Base-by-base conservation (phyloP, 1,140 invertebrate genomes). In the Musca domestica region DNA sequence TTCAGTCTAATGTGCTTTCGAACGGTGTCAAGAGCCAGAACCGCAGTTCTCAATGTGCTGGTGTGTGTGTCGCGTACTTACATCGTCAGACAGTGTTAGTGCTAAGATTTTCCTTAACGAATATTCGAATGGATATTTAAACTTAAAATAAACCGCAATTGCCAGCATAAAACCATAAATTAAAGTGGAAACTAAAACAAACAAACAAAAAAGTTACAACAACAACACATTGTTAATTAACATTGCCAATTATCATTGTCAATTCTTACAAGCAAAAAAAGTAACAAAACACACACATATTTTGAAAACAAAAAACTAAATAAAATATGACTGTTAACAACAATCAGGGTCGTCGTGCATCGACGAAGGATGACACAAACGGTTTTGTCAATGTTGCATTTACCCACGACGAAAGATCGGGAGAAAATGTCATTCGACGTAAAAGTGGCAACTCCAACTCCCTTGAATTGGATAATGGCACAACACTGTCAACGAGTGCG, bases 381-480 rank as follows among this genome's bases (percentile, higher is more conserved):
- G 48, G 64, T 14, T 69, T 69, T 48, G 64, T 65, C 14, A 80
- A 80, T 76, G 74, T 73, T 67, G 77, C 74, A 69, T 80, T 74
- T 66, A 75, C 67, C 56, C 71, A 70, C 3, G 75, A 68, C 15
- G 77, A 70, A 48, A 30, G 46, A 34, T 64, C 58, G n/a, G 20
- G 17, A 4, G 68, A 71, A 58, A 58, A 70, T 69, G 49, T 70
- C 12, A 66, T 70, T 63, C 77, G 77, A 34, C 74, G 77, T 23
- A 80, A 78, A 47, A 79, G 77, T 49, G 77, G 75, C 25, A 76
- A 75, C 27, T 73, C 76, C 23, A 74, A 74, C 63, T 71, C 66
- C 27, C 64, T 80, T 3, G 74, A 80, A 51, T 71, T 80, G 68
- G 70, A 80, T 52, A 41, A 9, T 74, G 17, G 70, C 17, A 80